Conservation (phyloP, 2,113 vertebrate species). For the Neopipo cinnamomea region DNA sequence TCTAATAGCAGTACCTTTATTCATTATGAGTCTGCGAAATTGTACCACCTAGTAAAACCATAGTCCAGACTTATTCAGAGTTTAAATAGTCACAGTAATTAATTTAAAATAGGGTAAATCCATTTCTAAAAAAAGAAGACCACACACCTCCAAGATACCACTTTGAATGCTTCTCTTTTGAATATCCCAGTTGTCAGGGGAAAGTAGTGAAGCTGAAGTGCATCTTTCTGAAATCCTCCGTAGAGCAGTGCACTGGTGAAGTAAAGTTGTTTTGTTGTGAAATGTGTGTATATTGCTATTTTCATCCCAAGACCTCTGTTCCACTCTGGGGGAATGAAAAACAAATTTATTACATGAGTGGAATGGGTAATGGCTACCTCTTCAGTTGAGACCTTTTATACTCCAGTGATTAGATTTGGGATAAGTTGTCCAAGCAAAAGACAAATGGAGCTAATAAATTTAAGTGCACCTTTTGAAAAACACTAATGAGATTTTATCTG, state of each 20-base stretch:
- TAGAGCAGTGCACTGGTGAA: not conserved
- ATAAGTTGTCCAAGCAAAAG: not conserved
- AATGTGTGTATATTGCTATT: not conserved
- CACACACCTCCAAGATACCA: not conserved
- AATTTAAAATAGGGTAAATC: not conserved
- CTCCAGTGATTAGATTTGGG: not conserved
- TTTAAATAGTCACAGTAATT: not conserved
- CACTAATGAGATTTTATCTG: not conserved
- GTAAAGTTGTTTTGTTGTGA: not conserved
- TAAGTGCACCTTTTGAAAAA: not conserved
- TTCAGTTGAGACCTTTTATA: not conserved
- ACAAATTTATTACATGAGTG: not conserved
- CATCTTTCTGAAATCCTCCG: not conserved
- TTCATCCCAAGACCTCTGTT: not conserved
- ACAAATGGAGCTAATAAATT: not conserved
- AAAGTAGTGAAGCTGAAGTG: not conserved
- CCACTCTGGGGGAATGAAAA: not conserved
- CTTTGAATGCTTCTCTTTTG: not conserved
- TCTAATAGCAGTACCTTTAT: not conserved
- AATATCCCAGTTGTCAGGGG: not conserved
- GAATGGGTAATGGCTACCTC: not conserved
- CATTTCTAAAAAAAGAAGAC: not conserved
- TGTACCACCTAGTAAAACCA: not conserved
- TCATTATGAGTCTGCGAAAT: not conserved
- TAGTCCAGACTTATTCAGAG: not conserved